These are phyloP conservation scores for Acomys russatus DNA, from an alignment of 2,797 vertebrate species.

Conservation along the genomic window DNA sequence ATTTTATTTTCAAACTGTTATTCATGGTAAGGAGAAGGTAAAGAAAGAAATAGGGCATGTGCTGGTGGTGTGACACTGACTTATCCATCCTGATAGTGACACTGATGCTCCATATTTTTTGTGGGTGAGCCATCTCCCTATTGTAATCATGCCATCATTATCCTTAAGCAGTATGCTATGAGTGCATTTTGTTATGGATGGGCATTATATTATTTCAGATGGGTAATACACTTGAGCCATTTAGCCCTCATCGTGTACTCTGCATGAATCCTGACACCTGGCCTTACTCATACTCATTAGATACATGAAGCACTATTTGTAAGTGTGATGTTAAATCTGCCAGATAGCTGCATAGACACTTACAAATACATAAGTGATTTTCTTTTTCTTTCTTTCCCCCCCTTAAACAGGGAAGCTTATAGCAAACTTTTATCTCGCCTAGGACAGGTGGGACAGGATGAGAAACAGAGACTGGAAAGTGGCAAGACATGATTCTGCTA, in stretches of 20 bases:
- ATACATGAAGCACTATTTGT: not conserved
- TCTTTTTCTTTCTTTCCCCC: conserved; percentile 45
- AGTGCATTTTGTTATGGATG: not conserved
- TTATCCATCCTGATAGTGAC: not conserved
- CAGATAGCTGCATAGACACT: not conserved
- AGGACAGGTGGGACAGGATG: conserved; percentile 93
- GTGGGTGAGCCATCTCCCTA: not conserved
- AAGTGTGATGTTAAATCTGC: not conserved
- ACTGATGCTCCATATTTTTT: not conserved
- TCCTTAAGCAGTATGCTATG: not conserved
- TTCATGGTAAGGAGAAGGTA: conserved; percentile 2
- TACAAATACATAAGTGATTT: conserved; percentile 49
- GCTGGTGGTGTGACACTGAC: not conserved
- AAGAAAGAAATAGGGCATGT: not conserved
- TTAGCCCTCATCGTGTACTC: not conserved
- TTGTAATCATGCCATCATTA: not conserved
- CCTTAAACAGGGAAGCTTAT: conserved; percentile 93
- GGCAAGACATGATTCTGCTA: conserved; percentile 83
- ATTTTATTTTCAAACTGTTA: conserved; percentile 23
- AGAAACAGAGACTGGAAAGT: conserved; percentile 93
- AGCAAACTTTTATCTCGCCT: conserved; percentile 94
- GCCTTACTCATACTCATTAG: not conserved
- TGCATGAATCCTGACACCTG: not conserved
- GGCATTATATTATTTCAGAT: not conserved
- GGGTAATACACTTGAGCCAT: not conserved